phyloP scores from a whole-genome alignment of 2,113 vertebrate species.

The Cinclus cinclus region DNA sequence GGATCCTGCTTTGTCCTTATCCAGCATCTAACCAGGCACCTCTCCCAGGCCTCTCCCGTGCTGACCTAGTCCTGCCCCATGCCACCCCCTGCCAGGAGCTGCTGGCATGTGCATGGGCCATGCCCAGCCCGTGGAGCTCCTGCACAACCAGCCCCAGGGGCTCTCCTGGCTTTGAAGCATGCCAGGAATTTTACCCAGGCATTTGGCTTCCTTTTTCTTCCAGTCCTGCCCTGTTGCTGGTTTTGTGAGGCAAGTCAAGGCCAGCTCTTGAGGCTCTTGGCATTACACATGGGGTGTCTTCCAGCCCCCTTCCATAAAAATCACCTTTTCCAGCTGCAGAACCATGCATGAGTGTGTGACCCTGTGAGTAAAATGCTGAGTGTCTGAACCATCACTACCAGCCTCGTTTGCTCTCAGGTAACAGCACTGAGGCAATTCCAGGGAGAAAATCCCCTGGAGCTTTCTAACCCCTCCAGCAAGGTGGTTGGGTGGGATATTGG shows the following conservation, averaged over 20 bases:
- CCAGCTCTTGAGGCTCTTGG: background rate
- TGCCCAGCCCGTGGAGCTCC: background rate
- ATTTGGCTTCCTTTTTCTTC: background rate
- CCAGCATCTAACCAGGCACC: background rate
- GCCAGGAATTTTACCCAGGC: background rate
- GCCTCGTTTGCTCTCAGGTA: background rate
- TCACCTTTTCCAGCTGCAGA: background rate
- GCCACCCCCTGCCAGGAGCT: background rate
- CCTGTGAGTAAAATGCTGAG: rapidly evolving
- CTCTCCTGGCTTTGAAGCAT: background rate
- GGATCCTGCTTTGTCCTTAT: background rate
- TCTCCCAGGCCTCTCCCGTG: background rate
- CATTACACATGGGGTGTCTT: too few species aligned
- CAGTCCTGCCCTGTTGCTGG: background rate
- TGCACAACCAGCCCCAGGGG: background rate
- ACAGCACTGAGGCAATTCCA: background rate
- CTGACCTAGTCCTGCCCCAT: background rate
- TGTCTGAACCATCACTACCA: background rate
- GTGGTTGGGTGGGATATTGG: background rate
- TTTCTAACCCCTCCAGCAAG: background rate
- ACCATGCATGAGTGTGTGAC: rapidly evolving
- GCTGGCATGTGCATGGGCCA: background rate
- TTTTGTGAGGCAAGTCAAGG: background rate
- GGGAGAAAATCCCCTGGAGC: background rate
- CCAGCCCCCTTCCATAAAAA: background rate